These are phyloP conservation scores for Axea sp. DNA, from an alignment of 2,888 invertebrate genomes.

Conservation along the genomic window DNA sequence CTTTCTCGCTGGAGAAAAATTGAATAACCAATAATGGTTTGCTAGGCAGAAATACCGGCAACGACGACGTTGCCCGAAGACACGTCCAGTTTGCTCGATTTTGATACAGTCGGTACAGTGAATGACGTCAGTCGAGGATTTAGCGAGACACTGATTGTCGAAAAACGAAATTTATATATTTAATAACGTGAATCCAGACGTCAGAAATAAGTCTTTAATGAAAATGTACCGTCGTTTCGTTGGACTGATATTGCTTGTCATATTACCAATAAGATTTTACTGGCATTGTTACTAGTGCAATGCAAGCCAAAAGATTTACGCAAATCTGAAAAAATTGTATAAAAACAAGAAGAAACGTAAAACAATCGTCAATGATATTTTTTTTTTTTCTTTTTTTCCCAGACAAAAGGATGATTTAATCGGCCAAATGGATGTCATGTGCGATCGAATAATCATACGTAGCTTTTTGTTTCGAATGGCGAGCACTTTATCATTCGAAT, in stretches of 20 bases:
- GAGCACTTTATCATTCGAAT: slow-evolving; percentile 15
- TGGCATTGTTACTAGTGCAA: slow-evolving; percentile 11
- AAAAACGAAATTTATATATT: slow-evolving; percentile 52
- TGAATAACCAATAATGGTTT: slow-evolving; percentile 54
- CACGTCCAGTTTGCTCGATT: slow-evolving; percentile 25
- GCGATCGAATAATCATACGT: slow-evolving; percentile 5
- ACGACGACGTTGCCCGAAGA: slow-evolving; percentile 24
- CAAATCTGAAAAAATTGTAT: too few species aligned
- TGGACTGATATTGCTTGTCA: slow-evolving; percentile 15
- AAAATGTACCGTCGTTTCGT: slow-evolving; percentile 13
- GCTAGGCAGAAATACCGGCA: slow-evolving; percentile 47
- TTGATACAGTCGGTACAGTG: slow-evolving; percentile 12
- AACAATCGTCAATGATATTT: background rate
- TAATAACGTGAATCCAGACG: slow-evolving; percentile 36
- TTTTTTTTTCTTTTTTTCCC: too few species aligned
- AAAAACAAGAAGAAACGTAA: background rate
- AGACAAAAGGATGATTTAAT: slow-evolving; percentile 15
- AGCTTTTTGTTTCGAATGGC: slow-evolving; percentile 18
- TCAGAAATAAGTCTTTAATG: slow-evolving; percentile 26
- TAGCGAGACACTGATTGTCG: slow-evolving; percentile 35
- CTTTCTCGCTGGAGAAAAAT: slow-evolving; percentile 38
- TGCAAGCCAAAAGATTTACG: too few species aligned
- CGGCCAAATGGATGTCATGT: background rate
- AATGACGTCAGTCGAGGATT: slow-evolving; percentile 38
- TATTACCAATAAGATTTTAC: slow-evolving; percentile 5